These are phyloP conservation scores for Danionella cerebrum DNA, from an alignment of 2,113 vertebrate species.

Conservation along the genomic window DNA sequence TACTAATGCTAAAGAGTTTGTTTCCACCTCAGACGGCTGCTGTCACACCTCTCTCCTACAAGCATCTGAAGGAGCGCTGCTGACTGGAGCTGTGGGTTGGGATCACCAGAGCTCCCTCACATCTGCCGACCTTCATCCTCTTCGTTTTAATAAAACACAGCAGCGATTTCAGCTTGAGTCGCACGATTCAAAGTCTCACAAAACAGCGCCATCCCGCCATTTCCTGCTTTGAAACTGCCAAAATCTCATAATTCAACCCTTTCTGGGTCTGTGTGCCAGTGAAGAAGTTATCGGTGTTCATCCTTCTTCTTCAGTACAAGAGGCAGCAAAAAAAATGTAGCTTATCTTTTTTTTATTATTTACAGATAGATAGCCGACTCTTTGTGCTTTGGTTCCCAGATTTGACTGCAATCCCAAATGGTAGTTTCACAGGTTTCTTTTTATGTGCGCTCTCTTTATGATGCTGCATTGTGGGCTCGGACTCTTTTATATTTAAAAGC, in stretches of 20 bases:
- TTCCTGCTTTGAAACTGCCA: constrained; percentile 35
- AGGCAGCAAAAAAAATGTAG: constrained; percentile 11
- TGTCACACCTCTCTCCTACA: constrained; percentile 63
- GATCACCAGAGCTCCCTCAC: not conserved
- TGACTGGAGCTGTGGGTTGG: constrained; percentile 36
- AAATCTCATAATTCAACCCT: constrained; percentile 16
- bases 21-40: constrained; percentile 46
- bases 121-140: constrained; percentile 25
- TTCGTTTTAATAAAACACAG: constrained; percentile 26
- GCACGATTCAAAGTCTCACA: not conserved
- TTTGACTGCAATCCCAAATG: not conserved
- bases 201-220: constrained; percentile 45
- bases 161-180: constrained; percentile 23
- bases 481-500: constrained; percentile 33
- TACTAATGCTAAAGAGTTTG: not conserved
- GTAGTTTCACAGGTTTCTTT: constrained; percentile 8
- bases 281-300: constrained; percentile 48
- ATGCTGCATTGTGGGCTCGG: constrained; percentile 26
- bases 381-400: not conserved
- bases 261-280: constrained; percentile 41
- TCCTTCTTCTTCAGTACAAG: too few species aligned
- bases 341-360: not conserved
- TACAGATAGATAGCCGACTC: constrained; percentile 5
- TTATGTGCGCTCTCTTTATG: constrained; percentile 14
- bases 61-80: constrained; percentile 53